These are phyloP conservation scores for Trichoplusia ni DNA, from an alignment of 1,140 invertebrate genomes.

Conservation along the genomic window DNA sequence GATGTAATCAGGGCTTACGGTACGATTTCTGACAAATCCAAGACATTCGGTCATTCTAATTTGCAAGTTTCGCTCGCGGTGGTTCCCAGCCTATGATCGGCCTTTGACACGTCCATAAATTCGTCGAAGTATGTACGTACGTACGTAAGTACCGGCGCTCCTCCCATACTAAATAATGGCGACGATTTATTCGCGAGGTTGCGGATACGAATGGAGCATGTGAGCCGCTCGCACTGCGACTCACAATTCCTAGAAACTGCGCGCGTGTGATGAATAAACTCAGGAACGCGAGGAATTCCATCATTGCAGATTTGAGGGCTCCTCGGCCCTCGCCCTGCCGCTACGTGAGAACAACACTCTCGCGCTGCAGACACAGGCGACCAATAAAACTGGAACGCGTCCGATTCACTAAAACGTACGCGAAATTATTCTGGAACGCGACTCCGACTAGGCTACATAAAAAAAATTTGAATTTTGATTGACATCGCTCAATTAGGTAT, in stretches of 20 bases:
- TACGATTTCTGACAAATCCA: constrained; percentile 36
- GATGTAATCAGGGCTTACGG: constrained; percentile 29
- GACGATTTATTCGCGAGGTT: constrained; percentile 68
- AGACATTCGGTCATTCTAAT: constrained; percentile 40
- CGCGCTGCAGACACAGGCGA: constrained; percentile 16
- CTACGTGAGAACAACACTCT: constrained; percentile 64
- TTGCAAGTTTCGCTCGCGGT: constrained; percentile 39
- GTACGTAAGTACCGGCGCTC: constrained; percentile 62
- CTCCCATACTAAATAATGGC: constrained; percentile 73
- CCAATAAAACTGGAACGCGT: constrained; percentile 60
- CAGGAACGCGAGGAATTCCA: constrained; percentile 70
- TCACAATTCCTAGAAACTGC: constrained; percentile 71
- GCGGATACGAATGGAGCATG: constrained; percentile 65
- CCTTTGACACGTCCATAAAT: constrained; percentile 72
- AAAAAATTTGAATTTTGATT: constrained; percentile 55
- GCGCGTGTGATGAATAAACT: constrained; percentile 78
- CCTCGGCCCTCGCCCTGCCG: constrained; percentile 46
- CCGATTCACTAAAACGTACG: constrained; percentile 39
- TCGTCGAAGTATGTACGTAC: constrained; percentile 55
- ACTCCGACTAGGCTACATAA: constrained; percentile 32
- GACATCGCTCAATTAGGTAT: constrained; percentile 41
- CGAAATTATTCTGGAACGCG: constrained; percentile 48
- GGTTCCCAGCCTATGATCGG: constrained; percentile 60
- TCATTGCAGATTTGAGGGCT: constrained; percentile 76
- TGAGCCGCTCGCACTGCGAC: constrained; percentile 56